Evolutionary conservation across 2,888 invertebrate genomes (phyloP).

Genomic region (Metalampra italica): DNA sequence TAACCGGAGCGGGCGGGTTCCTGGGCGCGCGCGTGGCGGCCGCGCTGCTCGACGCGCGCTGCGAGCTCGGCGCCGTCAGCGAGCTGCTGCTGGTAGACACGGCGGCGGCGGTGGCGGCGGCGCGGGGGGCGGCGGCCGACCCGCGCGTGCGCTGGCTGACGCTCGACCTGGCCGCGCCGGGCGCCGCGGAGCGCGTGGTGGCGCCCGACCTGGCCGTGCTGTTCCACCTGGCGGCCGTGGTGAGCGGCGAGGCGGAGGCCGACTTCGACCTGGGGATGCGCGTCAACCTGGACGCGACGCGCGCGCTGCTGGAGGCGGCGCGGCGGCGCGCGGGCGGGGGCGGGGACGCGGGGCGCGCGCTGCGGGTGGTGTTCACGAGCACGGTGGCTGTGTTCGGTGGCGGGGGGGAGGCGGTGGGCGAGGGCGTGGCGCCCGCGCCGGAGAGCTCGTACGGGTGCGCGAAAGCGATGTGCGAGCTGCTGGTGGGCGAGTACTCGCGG

Average conservation of each 20-base stretch:
- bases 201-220: constrained; percentile 34
- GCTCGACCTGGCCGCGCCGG: constrained; percentile 28
- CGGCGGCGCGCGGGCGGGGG: too few relatives aligned
- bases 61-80: constrained; percentile 26
- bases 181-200: constrained; percentile 36
- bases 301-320: constrained; percentile 48
- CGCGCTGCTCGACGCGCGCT: constrained; percentile 19
- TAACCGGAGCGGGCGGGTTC: constrained; percentile 48
- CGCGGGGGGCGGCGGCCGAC: constrained; percentile 15
- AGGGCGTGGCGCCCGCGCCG: constrained; percentile 48
- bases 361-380: constrained; percentile 54
- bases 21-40: constrained; percentile 22
- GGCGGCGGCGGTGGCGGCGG: constrained; percentile 12
- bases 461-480: constrained; percentile 60
- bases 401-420: constrained; percentile 40
- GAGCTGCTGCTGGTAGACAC: constrained; percentile 30
- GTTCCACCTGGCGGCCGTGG: constrained; percentile 62
- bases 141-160: constrained; percentile 32
- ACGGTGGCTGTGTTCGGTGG: constrained; percentile 57
- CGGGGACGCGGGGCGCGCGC: constrained; percentile 18
- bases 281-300: constrained; percentile 59
- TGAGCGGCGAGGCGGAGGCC: constrained; percentile 60
- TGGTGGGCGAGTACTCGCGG: constrained; percentile 59
- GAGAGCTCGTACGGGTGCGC: constrained; percentile 60
- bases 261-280: constrained; percentile 58